Conservation (phyloP, 2,888 invertebrate species). For the Siphonodentalium dalli region DNA sequence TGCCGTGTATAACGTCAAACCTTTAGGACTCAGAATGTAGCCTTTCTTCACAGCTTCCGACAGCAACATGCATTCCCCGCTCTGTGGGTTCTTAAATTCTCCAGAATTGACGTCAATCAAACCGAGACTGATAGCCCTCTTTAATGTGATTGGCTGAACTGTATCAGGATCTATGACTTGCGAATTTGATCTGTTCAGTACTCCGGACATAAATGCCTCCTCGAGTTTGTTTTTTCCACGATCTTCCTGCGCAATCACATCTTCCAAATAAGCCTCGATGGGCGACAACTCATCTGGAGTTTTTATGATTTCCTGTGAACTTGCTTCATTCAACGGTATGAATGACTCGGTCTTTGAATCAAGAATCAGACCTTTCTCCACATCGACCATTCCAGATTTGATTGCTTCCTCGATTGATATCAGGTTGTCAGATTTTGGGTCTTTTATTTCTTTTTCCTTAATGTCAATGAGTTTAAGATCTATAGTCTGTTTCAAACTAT, state of each 20-base stretch:
- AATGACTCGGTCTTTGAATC: slow-evolving; percentile 35
- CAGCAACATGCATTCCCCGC: slow-evolving; percentile 48
- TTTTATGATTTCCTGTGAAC: slow-evolving; percentile 67
- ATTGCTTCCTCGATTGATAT: slow-evolving; percentile 45
- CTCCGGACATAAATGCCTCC: slow-evolving; percentile 52
- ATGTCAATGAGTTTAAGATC: slow-evolving; percentile 67
- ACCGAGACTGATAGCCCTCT: slow-evolving; percentile 68
- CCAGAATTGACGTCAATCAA: slow-evolving; percentile 55
- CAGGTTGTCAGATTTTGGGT: slow-evolving; percentile 70
- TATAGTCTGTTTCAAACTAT: slow-evolving; percentile 69
- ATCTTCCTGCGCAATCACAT: slow-evolving; percentile 41
- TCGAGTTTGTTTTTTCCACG: slow-evolving; percentile 42
- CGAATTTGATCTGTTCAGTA: slow-evolving; percentile 49
- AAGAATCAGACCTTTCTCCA: slow-evolving; percentile 37
- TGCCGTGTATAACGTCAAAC: slow-evolving; percentile 51
- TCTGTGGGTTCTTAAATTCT: slow-evolving; percentile 55
- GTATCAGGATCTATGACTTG: slow-evolving; percentile 58
- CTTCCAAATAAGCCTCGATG: slow-evolving; percentile 51
- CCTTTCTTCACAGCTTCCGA: slow-evolving; percentile 51
- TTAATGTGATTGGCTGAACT: slow-evolving; percentile 48
- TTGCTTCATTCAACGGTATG: slow-evolving; percentile 67
- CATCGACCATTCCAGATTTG: slow-evolving; percentile 35
- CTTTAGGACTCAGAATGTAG: slow-evolving; percentile 53
- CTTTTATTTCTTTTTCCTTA: slow-evolving; percentile 38
- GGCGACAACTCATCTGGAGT: slow-evolving; percentile 24